Percentiles rank a stretch among this genome's conserved stretches.
Conservation (phyloP, 2,888 invertebrate species). For the Drosophila nr. medialis region DNA sequence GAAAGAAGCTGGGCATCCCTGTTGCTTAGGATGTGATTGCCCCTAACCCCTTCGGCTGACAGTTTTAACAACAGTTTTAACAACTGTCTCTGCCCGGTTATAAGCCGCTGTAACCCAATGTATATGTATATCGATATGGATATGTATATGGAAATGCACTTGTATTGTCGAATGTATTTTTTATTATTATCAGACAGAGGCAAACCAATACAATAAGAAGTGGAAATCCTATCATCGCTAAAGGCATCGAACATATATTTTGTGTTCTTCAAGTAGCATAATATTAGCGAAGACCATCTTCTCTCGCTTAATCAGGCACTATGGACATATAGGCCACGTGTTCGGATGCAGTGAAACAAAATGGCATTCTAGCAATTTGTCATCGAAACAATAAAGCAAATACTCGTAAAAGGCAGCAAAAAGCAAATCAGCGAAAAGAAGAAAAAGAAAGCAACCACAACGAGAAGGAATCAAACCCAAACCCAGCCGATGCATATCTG, state of each 20-base stretch:
- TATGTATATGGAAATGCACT: too few species aligned
- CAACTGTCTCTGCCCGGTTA: too few species aligned
- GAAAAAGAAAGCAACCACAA: conserved; percentile 20
- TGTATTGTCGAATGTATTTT: neutral
- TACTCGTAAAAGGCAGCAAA: conserved; percentile 43
- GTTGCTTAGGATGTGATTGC: too few species aligned
- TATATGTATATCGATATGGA: too few species aligned
- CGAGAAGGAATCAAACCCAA: conserved; percentile 60
- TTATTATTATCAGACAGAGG: neutral
- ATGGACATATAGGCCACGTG: conserved; percentile 50
- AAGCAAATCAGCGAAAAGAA: conserved; percentile 58
- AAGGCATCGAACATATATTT: conserved; percentile 32
- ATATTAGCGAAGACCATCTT: conserved; percentile 19
- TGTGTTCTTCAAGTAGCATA: conserved; percentile 28
- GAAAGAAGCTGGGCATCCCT: too few species aligned
- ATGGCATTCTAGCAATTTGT: conserved; percentile 68
- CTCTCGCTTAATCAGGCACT: conserved; percentile 60
- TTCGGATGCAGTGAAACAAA: conserved; percentile 52
- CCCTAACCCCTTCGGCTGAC: too few species aligned
- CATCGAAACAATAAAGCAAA: conserved; percentile 66
- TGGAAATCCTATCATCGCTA: conserved; percentile 31
- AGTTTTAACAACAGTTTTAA: too few species aligned
- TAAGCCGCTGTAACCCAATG: too few species aligned
- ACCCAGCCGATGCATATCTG: conserved; percentile 38
- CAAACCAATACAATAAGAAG: too few species aligned